Evolutionary conservation across 2,888 invertebrate species (phyloP).

Genomic region (Rotaria socialis): DNA sequence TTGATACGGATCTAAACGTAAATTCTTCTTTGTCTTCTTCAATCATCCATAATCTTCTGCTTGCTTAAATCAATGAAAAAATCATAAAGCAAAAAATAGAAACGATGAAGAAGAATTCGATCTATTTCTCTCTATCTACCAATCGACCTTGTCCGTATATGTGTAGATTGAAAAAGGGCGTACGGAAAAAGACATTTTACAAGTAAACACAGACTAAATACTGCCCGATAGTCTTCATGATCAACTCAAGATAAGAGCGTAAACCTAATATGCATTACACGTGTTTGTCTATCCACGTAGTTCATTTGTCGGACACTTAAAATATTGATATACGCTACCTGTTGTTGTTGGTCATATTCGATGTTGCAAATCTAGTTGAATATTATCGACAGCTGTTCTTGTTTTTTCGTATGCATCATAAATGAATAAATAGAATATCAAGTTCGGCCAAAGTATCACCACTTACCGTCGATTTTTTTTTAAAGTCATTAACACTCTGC

Average conservation of each 20-base stretch:
- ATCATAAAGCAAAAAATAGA: neutral
- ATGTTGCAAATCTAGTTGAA: neutral
- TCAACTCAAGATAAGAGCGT: conserved; percentile 3
- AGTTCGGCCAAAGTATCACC: neutral
- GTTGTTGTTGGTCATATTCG: neutral
- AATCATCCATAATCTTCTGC: neutral
- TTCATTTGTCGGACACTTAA: neutral
- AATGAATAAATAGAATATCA: neutral
- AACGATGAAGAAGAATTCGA: neutral
- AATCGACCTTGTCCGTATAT: neutral
- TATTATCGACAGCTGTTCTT: neutral
- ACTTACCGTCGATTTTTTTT: neutral
- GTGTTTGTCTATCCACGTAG: neutral
- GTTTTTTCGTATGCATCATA: neutral
- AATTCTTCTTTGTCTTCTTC: neutral
- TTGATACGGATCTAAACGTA: neutral
- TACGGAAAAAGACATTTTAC: conserved; percentile 15
- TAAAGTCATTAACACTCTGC: neutral
- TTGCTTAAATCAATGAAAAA: neutral
- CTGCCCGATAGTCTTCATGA: neutral
- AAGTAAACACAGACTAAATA: neutral
- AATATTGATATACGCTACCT: neutral
- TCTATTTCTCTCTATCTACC: conserved; percentile 9
- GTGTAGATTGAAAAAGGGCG: neutral
- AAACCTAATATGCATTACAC: neutral